Percentiles rank a stretch among this genome's conserved stretches.
Conservation (phyloP, 2,888 invertebrate genomes). For the Terebella lapidaria region DNA sequence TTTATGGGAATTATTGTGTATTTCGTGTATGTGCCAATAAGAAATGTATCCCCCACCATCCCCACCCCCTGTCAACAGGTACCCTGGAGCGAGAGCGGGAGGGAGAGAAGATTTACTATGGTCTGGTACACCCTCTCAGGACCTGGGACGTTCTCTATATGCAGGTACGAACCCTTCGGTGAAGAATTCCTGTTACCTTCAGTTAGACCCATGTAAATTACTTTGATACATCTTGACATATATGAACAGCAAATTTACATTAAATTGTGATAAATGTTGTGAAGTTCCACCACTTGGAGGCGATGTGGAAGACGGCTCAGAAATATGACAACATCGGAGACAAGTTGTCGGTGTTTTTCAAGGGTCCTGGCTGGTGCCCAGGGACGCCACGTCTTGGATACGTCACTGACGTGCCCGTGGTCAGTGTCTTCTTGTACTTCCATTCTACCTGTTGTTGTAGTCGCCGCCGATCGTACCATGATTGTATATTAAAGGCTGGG, state of each 20-base stretch:
- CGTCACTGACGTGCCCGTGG: conserved; percentile 66
- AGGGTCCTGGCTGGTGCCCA: conserved; percentile 69
- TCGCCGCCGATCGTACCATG: too few relatives aligned
- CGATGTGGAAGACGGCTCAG: background rate
- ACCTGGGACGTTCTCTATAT: conserved; percentile 72
- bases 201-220: too few relatives aligned
- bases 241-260: too few relatives aligned
- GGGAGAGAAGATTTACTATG: conserved; percentile 70
- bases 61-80: too few relatives aligned
- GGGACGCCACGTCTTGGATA: conserved; percentile 69
- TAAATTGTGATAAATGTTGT: too few relatives aligned
- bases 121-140: conserved; percentile 72
- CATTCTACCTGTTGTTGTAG: too few relatives aligned
- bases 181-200: too few relatives aligned
- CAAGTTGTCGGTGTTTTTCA: conserved; percentile 44
- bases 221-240: too few relatives aligned
- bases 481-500: too few relatives aligned
- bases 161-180: conserved; percentile 63
- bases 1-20: too few relatives aligned
- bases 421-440: too few relatives aligned
- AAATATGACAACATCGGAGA: conserved; percentile 6
- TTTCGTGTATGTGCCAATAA: too few relatives aligned
- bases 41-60: background rate
- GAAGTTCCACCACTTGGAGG: background rate
- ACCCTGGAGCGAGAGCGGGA: conserved; percentile 47